Conservation (phyloP, 2,113 vertebrate genomes). For the Ceuthmochares aereus region DNA sequence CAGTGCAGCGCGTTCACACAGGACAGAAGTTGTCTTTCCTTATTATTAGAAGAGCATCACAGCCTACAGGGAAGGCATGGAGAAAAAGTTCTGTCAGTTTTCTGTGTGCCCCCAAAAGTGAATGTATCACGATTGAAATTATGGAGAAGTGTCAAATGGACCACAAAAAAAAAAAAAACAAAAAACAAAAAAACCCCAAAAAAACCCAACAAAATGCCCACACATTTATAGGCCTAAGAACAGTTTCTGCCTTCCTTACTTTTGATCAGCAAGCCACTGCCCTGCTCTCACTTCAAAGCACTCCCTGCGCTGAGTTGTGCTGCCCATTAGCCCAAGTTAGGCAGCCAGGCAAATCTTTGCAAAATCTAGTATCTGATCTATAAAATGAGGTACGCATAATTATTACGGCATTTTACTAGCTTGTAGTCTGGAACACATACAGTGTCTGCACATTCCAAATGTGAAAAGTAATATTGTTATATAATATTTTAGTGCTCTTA, state of each 20-base stretch:
- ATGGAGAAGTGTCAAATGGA: neutral
- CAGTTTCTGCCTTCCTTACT: neutral
- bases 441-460: neutral
- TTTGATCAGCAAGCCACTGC: neutral
- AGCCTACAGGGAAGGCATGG: neutral
- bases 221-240: neutral
- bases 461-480: neutral
- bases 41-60: neutral
- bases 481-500: neutral
- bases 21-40: neutral
- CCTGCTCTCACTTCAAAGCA: neutral
- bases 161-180: neutral
- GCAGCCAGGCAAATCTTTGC: neutral
- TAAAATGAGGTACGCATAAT: neutral
- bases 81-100: neutral
- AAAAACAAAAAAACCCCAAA: too few species aligned
- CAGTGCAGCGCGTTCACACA: fast-evolving
- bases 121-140: neutral
- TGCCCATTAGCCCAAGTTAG: neutral
- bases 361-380: neutral
- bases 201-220: too few species aligned
- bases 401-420: neutral
- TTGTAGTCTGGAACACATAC: neutral
- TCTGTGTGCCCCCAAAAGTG: neutral
- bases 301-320: neutral